phyloP scores from a whole-genome alignment of 2,888 invertebrate genomes.

The Cordilura impudica region DNA sequence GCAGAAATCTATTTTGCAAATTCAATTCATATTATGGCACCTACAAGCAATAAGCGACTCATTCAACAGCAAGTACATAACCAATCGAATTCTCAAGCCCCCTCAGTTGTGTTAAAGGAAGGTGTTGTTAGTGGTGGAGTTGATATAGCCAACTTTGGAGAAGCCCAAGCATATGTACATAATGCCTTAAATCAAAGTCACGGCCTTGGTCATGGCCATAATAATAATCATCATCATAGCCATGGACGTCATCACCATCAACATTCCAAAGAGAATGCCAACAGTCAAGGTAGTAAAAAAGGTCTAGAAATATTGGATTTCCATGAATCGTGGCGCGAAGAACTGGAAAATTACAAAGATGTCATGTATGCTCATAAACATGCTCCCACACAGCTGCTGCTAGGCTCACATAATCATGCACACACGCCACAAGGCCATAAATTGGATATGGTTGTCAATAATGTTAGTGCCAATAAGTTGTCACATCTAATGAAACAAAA shows the following conservation, averaged over 20 bases:
- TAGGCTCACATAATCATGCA: conserved; percentile 69
- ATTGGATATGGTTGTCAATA: conserved; percentile 52
- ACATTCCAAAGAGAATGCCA: conserved; percentile 72
- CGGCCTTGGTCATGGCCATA: conserved; percentile 55
- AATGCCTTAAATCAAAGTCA: conserved; percentile 48
- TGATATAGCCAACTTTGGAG: neutral
- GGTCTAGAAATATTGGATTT: conserved; percentile 76
- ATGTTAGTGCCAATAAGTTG: conserved; percentile 51
- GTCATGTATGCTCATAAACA: conserved; percentile 72
- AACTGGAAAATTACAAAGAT: conserved; percentile 76
- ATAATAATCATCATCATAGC: conserved; percentile 31
- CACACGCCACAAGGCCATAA: conserved; percentile 66
- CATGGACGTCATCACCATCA: conserved; percentile 43
- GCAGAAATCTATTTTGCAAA: conserved; percentile 70
- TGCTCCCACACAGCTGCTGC: conserved; percentile 65
- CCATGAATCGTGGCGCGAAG: conserved; percentile 77
- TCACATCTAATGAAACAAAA: conserved; percentile 43
- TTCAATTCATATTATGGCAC: conserved; percentile 71
- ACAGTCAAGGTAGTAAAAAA: conserved; percentile 65
- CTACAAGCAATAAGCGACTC: conserved; percentile 75
- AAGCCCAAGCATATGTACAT: conserved; percentile 33
- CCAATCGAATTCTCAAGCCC: conserved; percentile 1
- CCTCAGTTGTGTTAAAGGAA: conserved; percentile 4
- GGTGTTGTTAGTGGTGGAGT: neutral
- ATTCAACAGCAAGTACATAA: conserved; percentile 62